Evolutionary conservation across 2,797 vertebrate species (phyloP), one percentile per base, ranked within the genome.

Genomic region (Melanotaenia nigrans): DNA sequence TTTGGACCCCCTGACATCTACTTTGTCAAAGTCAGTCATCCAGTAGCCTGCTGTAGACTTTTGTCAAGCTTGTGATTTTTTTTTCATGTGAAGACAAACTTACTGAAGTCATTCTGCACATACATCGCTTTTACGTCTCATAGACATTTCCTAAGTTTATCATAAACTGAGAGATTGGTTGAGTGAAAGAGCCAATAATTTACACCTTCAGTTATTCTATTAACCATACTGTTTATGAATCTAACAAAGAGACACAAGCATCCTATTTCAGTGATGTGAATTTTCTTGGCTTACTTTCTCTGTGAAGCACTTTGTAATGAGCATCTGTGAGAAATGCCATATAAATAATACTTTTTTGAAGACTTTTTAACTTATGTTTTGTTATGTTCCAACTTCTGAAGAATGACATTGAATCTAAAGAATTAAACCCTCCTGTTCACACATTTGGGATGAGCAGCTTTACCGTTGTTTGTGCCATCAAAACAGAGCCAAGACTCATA

Each of bases 41-140:
- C 59, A 70, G 59, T 55, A 57, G 58, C 22, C 65, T 38, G 35
- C n/a, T 70, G 55, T 61, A 51, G 32, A 38, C 35, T n/a, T 56
- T 20, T 64, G 42, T 64, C 62, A 65, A 28, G 0, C 47, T 47
- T 24, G 11, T 9, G 32, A 54, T 10, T 30, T 30, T 28, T 30
- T 51, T 62, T 71, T 64, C 45, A 60, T 22, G 49, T 55, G 24
- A 47, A 38, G 30, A 59, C 28, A 54, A 28, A 68, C 20, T 77
- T 35, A 25, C 45, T 64, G 18, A 54, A 14, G 45, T 49, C 51
- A 13, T 51, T 51, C 5, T 49, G 30, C n/a, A 22, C 45, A 24
- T 35, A 64, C 32, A 22, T 12, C 22, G 28, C 28, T 47, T 25
- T 18, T n/a, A 32, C 12, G 1, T 30, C 18, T 49, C 25, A 13